These are phyloP conservation scores for Allolobophora icterica DNA, from an alignment of 2,888 invertebrate genomes.

Conservation along the genomic window DNA sequence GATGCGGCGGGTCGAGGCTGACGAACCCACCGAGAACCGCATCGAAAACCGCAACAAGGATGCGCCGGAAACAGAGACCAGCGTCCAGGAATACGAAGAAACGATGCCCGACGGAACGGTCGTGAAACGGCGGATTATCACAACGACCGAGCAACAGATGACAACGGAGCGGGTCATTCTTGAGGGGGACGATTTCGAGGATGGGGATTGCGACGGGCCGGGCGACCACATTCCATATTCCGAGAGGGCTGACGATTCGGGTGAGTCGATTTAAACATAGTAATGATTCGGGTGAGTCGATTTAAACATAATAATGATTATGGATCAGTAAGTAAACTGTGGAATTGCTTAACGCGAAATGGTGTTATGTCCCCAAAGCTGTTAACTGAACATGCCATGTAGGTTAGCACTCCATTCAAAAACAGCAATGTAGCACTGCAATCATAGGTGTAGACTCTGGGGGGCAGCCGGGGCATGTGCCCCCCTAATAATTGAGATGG, in stretches of 20 bases:
- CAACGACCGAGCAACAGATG: slow-evolving; percentile 49
- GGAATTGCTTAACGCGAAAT: too few species aligned
- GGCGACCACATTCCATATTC: slow-evolving; percentile 21
- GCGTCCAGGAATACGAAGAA: slow-evolving; percentile 49
- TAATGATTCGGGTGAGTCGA: too few species aligned
- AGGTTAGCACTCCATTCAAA: too few species aligned
- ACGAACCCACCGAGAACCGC: background rate
- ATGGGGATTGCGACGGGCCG: slow-evolving; percentile 26
- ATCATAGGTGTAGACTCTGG: too few species aligned
- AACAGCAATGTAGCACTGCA: too few species aligned
- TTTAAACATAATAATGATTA: too few species aligned
- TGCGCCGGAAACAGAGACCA: slow-evolving; percentile 32
- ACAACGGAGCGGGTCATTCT: slow-evolving; percentile 46
- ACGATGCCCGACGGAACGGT: slow-evolving; percentile 50
- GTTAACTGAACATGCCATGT: too few species aligned
- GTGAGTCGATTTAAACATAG: background rate
- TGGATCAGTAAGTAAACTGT: too few species aligned
- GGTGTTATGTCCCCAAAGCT: too few species aligned
- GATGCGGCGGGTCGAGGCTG: slow-evolving; percentile 29
- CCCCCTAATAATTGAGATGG: too few species aligned
- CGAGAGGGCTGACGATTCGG: background rate
- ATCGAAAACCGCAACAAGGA: background rate
- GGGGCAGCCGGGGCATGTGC: too few species aligned
- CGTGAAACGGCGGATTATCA: slow-evolving; percentile 47
- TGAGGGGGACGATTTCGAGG: slow-evolving; percentile 44